Evolutionary conservation across 2,113 vertebrate species (phyloP), one percentile per base, ranked within the genome.

Genomic region (Formicarius rufipectus): DNA sequence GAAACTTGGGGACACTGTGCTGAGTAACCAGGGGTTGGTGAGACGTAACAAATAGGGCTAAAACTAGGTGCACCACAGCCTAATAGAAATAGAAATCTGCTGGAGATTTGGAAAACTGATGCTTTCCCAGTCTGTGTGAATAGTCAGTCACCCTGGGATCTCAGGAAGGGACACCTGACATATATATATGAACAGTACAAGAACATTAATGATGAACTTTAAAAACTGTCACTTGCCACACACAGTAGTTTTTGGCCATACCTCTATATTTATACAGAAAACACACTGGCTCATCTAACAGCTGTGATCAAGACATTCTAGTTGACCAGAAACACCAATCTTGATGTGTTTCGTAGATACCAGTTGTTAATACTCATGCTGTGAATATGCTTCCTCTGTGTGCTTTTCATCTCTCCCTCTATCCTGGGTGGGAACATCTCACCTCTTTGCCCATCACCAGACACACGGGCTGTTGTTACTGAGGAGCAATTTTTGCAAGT

Each of bases 111-210:
- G n/a, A 67, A 84, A 83, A 68, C 5, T 6, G 17, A 21, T 52
- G 22, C 68, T 58, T 52, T 73, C 21, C 55, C 39, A 15, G 55
- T n/a, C 49, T 53, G 37, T 21, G 14, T 17, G 67, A 76, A 45
- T 8, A 19, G 44, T 10, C 33, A 27, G 31, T 7, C 45, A 62
- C 11, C 9, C 25, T 22, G 33, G 86, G 24, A 53, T 39, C 62
- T 59, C 39, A 3, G 27, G n/a, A 87, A 69, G 37, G 35, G 25
- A 52, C 9, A 44, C 14, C 77, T 25, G 53, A 30, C 44, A 20
- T 1, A 42, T 1, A 42, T 1, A 0, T 27, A n/a, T 3, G 33
- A 67, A 50, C 9, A 39, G 55, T 17, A 64, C n/a, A 49, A 37
- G 39, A 68, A 63, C 37, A n/a, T n/a, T 31, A 21, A 68, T 4